phyloP scores from a whole-genome alignment of 2,113 vertebrate genomes.

The Alces alces region DNA sequence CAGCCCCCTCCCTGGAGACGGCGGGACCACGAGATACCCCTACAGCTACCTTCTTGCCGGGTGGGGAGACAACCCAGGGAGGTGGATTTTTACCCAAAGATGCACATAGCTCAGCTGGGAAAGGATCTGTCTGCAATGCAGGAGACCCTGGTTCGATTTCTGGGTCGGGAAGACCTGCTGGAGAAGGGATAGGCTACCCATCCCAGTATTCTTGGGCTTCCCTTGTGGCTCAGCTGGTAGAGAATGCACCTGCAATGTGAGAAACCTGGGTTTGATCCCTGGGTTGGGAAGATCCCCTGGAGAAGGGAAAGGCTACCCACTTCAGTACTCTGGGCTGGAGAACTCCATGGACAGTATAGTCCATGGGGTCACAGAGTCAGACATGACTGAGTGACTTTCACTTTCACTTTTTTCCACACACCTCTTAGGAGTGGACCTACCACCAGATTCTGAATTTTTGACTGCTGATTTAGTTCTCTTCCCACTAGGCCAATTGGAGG shows the following conservation, averaged over 20 bases:
- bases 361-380: neutral
- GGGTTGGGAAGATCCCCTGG: neutral
- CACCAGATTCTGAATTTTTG: neutral
- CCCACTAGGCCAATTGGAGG: neutral
- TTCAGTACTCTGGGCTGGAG: neutral
- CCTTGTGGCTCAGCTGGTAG: neutral
- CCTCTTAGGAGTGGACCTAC: neutral
- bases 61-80: neutral
- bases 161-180: neutral
- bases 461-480: neutral
- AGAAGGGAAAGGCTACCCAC: neutral
- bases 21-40: fast-evolving
- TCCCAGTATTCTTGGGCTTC: neutral
- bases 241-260: neutral
- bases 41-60: too few relatives aligned
- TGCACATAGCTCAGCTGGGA: neutral
- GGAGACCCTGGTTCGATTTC: fast-evolving
- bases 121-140: neutral
- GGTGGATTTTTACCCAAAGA: neutral
- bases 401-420: neutral
- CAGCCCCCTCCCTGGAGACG: fast-evolving
- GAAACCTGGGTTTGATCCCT: neutral
- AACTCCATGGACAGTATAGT: neutral
- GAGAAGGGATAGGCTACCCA: neutral
- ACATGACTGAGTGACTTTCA: neutral